Conservation (phyloP, 2,113 vertebrate species). For the Rissa tridactyla region DNA sequence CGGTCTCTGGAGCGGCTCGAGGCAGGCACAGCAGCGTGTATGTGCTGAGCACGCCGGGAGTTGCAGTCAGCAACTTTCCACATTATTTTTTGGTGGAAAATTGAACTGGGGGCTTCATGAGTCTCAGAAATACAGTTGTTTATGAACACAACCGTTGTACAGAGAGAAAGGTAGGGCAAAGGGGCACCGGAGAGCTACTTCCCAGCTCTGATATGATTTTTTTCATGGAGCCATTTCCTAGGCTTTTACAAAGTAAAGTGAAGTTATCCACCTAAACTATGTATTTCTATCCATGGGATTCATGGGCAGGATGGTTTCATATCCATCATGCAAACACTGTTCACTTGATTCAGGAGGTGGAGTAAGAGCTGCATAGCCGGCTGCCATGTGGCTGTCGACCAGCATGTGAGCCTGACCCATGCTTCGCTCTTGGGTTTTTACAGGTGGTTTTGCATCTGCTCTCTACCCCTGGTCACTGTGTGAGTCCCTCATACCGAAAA, state of each 20-base stretch:
- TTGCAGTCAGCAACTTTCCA: background rate
- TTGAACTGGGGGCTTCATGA: background rate
- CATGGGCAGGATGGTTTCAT: background rate
- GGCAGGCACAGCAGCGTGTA: rapidly evolving
- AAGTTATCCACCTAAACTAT: background rate
- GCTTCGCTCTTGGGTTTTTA: background rate
- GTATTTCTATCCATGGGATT: rapidly evolving
- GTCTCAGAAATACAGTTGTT: background rate
- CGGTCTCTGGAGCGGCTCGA: rapidly evolving
- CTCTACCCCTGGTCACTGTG: background rate
- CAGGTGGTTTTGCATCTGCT: background rate
- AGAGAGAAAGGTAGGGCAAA: background rate
- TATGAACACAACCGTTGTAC: no score
- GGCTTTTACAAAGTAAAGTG: background rate
- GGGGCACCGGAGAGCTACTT: background rate
- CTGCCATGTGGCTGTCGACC: background rate
- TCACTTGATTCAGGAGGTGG: background rate
- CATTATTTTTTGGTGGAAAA: background rate
- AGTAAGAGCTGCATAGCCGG: background rate
- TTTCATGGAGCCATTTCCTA: background rate
- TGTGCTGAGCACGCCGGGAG: background rate
- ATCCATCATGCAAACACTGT: background rate
- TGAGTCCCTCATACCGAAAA: background rate
- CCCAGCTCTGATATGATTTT: background rate
- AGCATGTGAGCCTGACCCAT: background rate